These are phyloP conservation scores for Agonopterix alstromeriana DNA, from an alignment of 2,888 invertebrate genomes.

Conservation along the genomic window DNA sequence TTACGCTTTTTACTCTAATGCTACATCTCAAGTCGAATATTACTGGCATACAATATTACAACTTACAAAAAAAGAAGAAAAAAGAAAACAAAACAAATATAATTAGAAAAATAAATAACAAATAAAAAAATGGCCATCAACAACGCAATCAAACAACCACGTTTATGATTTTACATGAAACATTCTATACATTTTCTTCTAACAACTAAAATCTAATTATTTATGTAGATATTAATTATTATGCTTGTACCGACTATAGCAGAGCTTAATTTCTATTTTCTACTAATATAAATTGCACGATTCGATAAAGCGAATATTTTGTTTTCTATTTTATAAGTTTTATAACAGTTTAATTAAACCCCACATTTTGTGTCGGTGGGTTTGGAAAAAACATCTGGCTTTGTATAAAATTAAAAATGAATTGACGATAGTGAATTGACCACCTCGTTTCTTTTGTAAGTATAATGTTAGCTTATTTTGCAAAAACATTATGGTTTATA, in stretches of 20 bases:
- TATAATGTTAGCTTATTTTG: no score
- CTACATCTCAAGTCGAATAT: slow-evolving; percentile 46
- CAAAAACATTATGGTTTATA: no score
- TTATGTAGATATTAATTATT: slow-evolving; percentile 36
- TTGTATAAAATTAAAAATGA: slow-evolving; percentile 14
- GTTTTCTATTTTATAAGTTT: slow-evolving; percentile 14
- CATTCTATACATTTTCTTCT: slow-evolving; percentile 42
- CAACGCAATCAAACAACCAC: slow-evolving; percentile 13
- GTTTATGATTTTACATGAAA: slow-evolving; percentile 21
- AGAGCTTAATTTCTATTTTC: slow-evolving; percentile 47
- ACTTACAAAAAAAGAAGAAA: slow-evolving; percentile 30
- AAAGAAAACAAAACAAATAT: slow-evolving; percentile 48
- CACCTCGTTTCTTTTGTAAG: background rate
- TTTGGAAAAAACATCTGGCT: slow-evolving; percentile 1
- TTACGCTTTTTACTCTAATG: slow-evolving; percentile 36
- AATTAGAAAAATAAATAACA: slow-evolving; percentile 74
- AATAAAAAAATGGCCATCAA: slow-evolving; percentile 30
- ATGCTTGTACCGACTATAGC: slow-evolving; percentile 34
- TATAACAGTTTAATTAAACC: slow-evolving; percentile 23
- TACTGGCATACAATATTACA: slow-evolving; percentile 63
- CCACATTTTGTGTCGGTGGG: slow-evolving; percentile 36
- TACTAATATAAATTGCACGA: slow-evolving; percentile 73
- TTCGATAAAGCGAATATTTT: slow-evolving; percentile 67
- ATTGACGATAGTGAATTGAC: slow-evolving; percentile 15
- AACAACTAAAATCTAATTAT: slow-evolving; percentile 16